These are phyloP conservation scores for Cremastinae sp. DNA, from an alignment of 2,888 invertebrate genomes.

Conservation along the genomic window DNA sequence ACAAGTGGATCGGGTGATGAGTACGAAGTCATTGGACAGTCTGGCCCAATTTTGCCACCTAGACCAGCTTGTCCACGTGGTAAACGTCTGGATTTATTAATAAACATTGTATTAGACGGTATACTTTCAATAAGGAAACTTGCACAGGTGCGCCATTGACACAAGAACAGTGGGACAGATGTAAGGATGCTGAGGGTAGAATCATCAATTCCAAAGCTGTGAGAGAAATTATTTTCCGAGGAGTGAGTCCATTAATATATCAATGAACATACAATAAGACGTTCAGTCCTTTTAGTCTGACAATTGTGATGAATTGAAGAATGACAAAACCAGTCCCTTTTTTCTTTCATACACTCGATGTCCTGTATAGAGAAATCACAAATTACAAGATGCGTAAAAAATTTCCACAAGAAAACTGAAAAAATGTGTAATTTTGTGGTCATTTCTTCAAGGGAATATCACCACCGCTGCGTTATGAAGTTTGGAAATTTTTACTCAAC, in stretches of 20 bases:
- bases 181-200: conserved; percentile 90
- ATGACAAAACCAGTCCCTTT: no score
- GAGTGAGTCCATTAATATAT: no score
- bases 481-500: conserved; percentile 97
- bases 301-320: no score
- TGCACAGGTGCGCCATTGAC: conserved; percentile 86
- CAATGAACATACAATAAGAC: no score
- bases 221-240: conserved; percentile 93
- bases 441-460: conserved; percentile 86
- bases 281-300: no score
- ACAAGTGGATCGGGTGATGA: conserved; percentile 83
- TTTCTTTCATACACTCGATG: no score
- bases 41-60: conserved; percentile 84
- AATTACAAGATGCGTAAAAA: no score
- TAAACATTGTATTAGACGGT: no score
- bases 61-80: conserved; percentile 82
- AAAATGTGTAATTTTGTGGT: no score
- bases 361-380: no score
- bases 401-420: neutral
- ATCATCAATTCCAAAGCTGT: conserved; percentile 89
- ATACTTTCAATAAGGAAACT: conserved; percentile 76
- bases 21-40: conserved; percentile 86
- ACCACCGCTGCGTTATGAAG: conserved; percentile 87
- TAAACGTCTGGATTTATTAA: no score
- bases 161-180: conserved; percentile 90